phyloP scores from a whole-genome alignment of 2,113 vertebrate genomes.

The Tupaia chinensis region DNA sequence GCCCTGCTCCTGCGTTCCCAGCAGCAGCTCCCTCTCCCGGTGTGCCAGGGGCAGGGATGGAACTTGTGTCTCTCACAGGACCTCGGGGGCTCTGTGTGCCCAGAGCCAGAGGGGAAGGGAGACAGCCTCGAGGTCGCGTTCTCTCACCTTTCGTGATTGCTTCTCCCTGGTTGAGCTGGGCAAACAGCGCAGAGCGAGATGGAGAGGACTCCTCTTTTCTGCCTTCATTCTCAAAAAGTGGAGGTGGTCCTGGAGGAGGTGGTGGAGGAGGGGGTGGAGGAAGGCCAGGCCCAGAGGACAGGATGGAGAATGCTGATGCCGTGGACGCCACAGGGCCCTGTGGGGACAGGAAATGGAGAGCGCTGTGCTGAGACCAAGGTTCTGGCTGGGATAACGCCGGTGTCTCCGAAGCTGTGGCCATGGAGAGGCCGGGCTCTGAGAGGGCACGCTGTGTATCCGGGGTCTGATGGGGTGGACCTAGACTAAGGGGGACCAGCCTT shows the following conservation, averaged over 20 bases:
- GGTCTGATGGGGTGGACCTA: not conserved
- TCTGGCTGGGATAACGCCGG: not conserved
- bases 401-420: not conserved
- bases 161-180: slow-evolving; percentile 97
- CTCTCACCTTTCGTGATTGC: slow-evolving; percentile 94
- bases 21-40: not conserved
- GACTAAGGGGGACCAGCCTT: not conserved
- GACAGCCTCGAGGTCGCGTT: not conserved
- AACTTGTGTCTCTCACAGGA: no score
- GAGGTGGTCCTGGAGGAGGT: slow-evolving; percentile 91
- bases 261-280: slow-evolving; percentile 85
- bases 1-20: not conserved
- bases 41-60: accelerated
- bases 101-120: not conserved
- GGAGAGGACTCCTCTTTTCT: slow-evolving; percentile 84
- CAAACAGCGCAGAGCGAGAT: slow-evolving; percentile 93
- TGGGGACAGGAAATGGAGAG: not conserved
- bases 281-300: slow-evolving; percentile 83
- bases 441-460: not conserved
- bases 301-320: slow-evolving; percentile 80
- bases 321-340: slow-evolving; percentile 93
- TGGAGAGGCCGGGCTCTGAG: accelerated
- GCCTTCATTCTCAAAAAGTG: slow-evolving; percentile 85
- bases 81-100: not conserved
- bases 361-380: not conserved